Percentiles rank a stretch among this genome's conserved stretches.
Evolutionary conservation across 2,113 vertebrate species (phyloP).

Genomic region (Mustela nigripes): DNA sequence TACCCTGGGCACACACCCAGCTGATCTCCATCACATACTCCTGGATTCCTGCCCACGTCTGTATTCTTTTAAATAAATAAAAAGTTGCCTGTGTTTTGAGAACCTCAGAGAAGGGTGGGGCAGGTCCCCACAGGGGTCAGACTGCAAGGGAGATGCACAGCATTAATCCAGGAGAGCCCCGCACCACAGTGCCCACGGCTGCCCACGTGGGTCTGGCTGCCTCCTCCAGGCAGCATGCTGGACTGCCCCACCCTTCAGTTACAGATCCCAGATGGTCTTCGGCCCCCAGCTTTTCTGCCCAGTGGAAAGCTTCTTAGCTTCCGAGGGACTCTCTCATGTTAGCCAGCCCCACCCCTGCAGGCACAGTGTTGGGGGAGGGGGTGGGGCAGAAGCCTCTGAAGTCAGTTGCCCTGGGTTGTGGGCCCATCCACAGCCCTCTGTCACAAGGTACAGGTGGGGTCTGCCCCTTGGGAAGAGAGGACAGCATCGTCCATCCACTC

Average conservation of each 20-base stretch:
- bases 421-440: background rate
- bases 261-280: background rate
- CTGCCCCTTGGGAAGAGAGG: background rate
- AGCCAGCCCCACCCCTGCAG: no score
- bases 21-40: background rate
- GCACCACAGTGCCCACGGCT: background rate
- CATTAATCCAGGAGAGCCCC: background rate
- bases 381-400: background rate
- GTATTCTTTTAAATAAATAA: conserved; percentile 50
- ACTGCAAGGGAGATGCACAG: background rate
- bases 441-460: background rate
- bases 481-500: background rate
- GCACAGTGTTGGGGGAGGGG: background rate
- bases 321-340: background rate
- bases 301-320: background rate
- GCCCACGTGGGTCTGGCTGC: background rate
- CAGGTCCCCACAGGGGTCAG: background rate
- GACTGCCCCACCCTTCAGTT: background rate
- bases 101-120: background rate
- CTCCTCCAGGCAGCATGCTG: conserved; percentile 1
- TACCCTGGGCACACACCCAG: background rate
- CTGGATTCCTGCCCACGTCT: conserved; percentile 46
- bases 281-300: background rate
- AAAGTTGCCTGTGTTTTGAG: background rate
- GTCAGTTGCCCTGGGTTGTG: background rate